These are phyloP conservation scores for Hormiphora californensis DNA, from an alignment of 37 sponge, comb jelly and placozoan species.

Conservation along the genomic window DNA sequence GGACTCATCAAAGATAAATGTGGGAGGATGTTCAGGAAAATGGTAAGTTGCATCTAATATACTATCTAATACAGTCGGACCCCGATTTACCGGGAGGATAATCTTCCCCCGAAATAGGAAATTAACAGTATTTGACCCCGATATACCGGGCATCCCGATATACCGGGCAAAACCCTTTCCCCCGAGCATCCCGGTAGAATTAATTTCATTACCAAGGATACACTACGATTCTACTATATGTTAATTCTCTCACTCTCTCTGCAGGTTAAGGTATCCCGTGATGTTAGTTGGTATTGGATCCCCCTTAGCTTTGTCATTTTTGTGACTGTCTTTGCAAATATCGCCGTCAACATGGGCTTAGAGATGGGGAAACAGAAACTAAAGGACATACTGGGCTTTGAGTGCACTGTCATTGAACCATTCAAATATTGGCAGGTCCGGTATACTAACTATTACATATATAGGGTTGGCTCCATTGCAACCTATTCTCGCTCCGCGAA, in stretches of 20 bases:
- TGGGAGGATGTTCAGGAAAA: constrained; percentile 6
- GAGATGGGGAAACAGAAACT: neutral
- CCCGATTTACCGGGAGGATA: too few relatives aligned
- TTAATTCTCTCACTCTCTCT: too few relatives aligned
- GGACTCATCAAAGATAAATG: constrained; percentile 3
- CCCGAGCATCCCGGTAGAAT: too few relatives aligned
- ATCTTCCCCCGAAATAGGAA: too few relatives aligned
- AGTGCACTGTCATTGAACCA: neutral
- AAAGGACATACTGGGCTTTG: neutral
- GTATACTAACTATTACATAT: neutral
- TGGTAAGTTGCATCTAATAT: neutral
- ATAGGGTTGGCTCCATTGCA: neutral
- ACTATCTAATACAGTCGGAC: too few relatives aligned
- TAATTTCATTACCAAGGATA: too few relatives aligned
- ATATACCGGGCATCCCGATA: too few relatives aligned
- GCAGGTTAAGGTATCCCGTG: neutral
- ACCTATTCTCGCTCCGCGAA: too few relatives aligned
- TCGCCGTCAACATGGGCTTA: neutral
- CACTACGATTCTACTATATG: too few relatives aligned
- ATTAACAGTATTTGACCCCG: too few relatives aligned
- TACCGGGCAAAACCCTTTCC: too few relatives aligned
- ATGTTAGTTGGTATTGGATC: constrained; percentile 32
- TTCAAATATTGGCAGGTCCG: neutral
- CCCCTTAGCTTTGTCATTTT: neutral
- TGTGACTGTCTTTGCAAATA: neutral